Percentiles rank a stretch among this genome's conserved stretches.
phyloP scores from a whole-genome alignment of 2,797 vertebrate species.

The Enteromius afrohamiltoni region DNA sequence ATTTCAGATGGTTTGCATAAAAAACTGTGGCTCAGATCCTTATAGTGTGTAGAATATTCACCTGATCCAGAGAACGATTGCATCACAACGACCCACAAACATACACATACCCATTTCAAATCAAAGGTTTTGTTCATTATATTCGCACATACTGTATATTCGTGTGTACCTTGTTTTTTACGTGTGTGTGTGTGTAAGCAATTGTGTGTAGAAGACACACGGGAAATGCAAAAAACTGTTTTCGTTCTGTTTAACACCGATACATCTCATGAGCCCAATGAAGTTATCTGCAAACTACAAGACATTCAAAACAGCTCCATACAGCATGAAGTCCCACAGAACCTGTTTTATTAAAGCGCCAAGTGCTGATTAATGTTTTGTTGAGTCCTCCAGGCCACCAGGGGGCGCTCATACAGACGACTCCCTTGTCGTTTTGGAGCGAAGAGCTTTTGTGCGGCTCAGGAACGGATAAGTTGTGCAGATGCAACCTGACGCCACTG shows the following conservation, averaged over 20 bases:
- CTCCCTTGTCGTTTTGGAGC: slow-evolving; percentile 77
- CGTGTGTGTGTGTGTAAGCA: slow-evolving; percentile 20
- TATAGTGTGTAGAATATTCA: neutral
- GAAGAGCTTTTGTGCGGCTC: slow-evolving; percentile 77
- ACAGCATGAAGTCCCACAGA: slow-evolving; percentile 23
- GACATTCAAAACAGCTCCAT: slow-evolving; percentile 16
- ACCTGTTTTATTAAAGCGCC: slow-evolving; percentile 31
- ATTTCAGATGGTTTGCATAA: slow-evolving; percentile 33
- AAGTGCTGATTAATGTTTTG: slow-evolving; percentile 27
- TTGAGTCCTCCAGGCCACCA: slow-evolving; percentile 3
- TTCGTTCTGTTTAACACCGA: slow-evolving; percentile 24
- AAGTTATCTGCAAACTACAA: slow-evolving; percentile 39
- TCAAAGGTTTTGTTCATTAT: slow-evolving; percentile 21
- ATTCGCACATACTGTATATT: slow-evolving; percentile 42
- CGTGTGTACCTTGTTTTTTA: slow-evolving; percentile 35
- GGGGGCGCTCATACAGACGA: slow-evolving; percentile 59
- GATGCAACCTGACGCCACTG: slow-evolving; percentile 82
- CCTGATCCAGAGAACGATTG: slow-evolving; percentile 21
- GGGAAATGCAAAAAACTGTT: slow-evolving; percentile 32
- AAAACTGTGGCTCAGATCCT: slow-evolving; percentile 33
- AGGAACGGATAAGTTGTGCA: slow-evolving; percentile 83
- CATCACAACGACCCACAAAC: slow-evolving; percentile 33
- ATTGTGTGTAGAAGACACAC: slow-evolving; percentile 32
- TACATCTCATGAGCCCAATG: slow-evolving; percentile 30
- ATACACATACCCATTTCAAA: slow-evolving; percentile 29